Evolutionary conservation across 1,140 invertebrate genomes (phyloP).

Genomic region (Dufourea novaeangliae): DNA sequence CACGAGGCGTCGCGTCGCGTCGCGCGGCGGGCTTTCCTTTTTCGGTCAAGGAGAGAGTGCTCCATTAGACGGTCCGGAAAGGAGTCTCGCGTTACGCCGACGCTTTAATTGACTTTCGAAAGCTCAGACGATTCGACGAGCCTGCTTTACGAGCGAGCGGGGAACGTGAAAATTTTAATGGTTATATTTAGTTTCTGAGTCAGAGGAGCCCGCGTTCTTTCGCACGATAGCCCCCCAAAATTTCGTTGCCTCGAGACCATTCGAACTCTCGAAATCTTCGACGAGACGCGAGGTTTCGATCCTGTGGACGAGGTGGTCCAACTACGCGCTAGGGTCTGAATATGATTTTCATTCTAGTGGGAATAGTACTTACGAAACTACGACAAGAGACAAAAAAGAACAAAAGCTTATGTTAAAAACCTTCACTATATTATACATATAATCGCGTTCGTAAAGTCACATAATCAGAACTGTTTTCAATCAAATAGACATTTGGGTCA

Average conservation of each 20-base stretch:
- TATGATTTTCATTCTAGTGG: too few relatives aligned
- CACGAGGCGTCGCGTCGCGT: background rate
- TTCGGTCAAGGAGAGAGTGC: constrained; percentile 42
- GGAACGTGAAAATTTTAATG: constrained; percentile 48
- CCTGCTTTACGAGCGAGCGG: constrained; percentile 18
- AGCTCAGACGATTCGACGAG: constrained; percentile 21
- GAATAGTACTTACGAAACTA: too few relatives aligned
- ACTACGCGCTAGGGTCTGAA: too few relatives aligned
- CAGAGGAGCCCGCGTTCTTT: constrained; percentile 33
- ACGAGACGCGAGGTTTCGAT: too few relatives aligned
- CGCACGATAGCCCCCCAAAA: too few relatives aligned
- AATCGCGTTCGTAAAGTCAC: too few relatives aligned
- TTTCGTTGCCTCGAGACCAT: background rate
- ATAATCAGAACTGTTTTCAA: too few relatives aligned
- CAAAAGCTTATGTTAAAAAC: too few relatives aligned
- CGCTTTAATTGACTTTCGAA: constrained; percentile 29
- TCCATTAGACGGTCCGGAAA: constrained; percentile 36
- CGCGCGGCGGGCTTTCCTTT: constrained; percentile 8
- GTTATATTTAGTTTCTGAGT: constrained; percentile 69
- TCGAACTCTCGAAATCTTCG: background rate
- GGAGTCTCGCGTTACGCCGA: constrained; percentile 17
- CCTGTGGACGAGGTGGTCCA: too few relatives aligned
- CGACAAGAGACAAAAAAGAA: too few relatives aligned
- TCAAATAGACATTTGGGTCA: too few relatives aligned
- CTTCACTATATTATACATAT: too few relatives aligned